phyloP scores from a whole-genome alignment of 1,140 invertebrate genomes.

The Harlomillsia oculata region DNA sequence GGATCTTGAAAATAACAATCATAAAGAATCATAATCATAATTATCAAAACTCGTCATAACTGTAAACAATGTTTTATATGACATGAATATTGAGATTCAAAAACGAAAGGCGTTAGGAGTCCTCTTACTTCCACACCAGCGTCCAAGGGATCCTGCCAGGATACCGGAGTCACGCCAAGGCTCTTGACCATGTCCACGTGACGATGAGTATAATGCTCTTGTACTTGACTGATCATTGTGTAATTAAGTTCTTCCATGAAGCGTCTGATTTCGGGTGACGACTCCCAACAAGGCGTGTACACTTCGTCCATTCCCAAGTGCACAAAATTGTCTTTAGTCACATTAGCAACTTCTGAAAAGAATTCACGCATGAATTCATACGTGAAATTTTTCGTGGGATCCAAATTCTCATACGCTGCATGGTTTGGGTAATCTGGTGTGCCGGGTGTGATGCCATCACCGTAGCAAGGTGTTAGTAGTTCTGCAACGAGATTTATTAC shows the following conservation, averaged over 20 bases:
- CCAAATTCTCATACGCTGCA: slow-evolving; percentile 52
- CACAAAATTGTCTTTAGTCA: slow-evolving; percentile 67
- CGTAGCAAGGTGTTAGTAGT: slow-evolving; percentile 65
- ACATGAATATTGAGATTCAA: no score
- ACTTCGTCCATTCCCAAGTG: slow-evolving; percentile 92
- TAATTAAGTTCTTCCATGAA: slow-evolving; percentile 24
- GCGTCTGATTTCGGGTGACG: slow-evolving; percentile 14
- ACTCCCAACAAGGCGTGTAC: slow-evolving; percentile 28
- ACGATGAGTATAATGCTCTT: slow-evolving; percentile 17
- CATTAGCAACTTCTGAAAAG: slow-evolving; percentile 53
- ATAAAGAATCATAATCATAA: slow-evolving; percentile 24
- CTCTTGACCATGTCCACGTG: slow-evolving; percentile 27
- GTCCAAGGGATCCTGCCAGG: slow-evolving; percentile 89
- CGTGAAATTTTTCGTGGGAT: slow-evolving; percentile 55
- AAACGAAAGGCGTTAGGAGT: no score
- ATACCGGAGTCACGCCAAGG: slow-evolving; percentile 50
- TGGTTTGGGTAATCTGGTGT: slow-evolving; percentile 35
- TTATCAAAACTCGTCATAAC: no score
- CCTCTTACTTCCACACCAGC: slow-evolving; percentile 52
- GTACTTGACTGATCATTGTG: slow-evolving; percentile 13
- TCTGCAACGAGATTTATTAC: slow-evolving; percentile 36
- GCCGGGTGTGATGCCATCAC: slow-evolving; percentile 41
- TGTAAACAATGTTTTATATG: no score
- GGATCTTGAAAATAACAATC: background rate
- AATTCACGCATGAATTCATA: slow-evolving; percentile 59